phyloP scores from a whole-genome alignment of 1,140 invertebrate genomes.

The Neelides sp. region DNA sequence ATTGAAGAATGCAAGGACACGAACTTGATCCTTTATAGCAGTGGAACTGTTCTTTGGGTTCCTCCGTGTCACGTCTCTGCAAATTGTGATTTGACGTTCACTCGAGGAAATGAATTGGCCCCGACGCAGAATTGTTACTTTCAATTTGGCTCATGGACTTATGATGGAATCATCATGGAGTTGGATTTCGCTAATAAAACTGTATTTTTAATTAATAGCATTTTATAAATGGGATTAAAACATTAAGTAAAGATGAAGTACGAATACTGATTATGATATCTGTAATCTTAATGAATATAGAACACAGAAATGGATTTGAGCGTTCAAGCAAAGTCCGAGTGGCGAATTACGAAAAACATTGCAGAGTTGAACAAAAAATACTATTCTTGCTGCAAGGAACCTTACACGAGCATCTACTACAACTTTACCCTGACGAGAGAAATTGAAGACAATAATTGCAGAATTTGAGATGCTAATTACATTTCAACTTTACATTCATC shows the following conservation, averaged over 20 bases:
- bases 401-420: background rate
- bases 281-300: too few species aligned
- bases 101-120: background rate
- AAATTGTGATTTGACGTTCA: conserved; percentile 12
- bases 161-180: conserved; percentile 6
- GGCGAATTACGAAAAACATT: background rate
- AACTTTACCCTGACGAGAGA: conserved; percentile 13
- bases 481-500: too few species aligned
- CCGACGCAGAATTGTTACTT: conserved; percentile 13
- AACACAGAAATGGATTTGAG: background rate
- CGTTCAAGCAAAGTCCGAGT: background rate
- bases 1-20: conserved; percentile 10
- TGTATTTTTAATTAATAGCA: too few species aligned
- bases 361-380: background rate
- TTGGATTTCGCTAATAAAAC: conserved; percentile 7
- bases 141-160: conserved; percentile 18
- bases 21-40: conserved; percentile 15
- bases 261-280: too few species aligned
- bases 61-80: conserved; percentile 19
- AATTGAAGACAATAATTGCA: too few species aligned
- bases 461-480: too few species aligned
- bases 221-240: too few species aligned
- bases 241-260: too few species aligned
- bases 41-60: conserved; percentile 24
- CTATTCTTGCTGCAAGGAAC: conserved; percentile 13